Percentiles rank a stretch among this genome's conserved stretches.
phyloP scores from a whole-genome alignment of 2,797 vertebrate genomes.

The Monodelphis domestica region DNA sequence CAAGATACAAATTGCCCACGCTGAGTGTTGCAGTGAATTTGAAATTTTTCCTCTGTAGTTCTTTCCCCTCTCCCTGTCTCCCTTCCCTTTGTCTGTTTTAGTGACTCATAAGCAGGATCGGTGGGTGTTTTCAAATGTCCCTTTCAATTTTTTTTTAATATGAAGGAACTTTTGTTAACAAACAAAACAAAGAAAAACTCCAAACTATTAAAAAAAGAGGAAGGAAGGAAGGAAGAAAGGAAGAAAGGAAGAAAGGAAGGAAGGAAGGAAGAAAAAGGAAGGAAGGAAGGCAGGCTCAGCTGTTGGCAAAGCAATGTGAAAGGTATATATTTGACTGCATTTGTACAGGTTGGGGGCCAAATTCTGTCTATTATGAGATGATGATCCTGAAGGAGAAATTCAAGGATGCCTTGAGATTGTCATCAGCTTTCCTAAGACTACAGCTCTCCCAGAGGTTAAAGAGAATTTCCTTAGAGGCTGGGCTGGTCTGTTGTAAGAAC shows the following conservation, averaged over 20 bases:
- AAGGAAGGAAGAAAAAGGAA: too few relatives aligned
- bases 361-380: background rate
- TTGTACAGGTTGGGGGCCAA: background rate
- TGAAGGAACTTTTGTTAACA: background rate
- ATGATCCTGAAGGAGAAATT: background rate
- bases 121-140: background rate
- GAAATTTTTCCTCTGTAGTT: constrained; percentile 57
- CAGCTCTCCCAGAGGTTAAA: too few relatives aligned
- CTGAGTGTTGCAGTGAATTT: constrained; percentile 10
- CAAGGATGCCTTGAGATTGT: background rate
- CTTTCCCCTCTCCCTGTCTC: constrained; percentile 43
- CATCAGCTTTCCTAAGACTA: background rate
- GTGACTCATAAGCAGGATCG: constrained; percentile 68
- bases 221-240: too few relatives aligned
- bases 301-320: constrained; percentile 76
- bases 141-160: constrained; percentile 60
- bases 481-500: constrained; percentile 36
- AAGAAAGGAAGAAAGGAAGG: too few relatives aligned
- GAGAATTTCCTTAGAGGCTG: fast-evolving
- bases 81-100: constrained; percentile 72
- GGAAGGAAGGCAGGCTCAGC: constrained; percentile 25
- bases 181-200: background rate
- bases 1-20: constrained; percentile 60
- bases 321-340: constrained; percentile 79
- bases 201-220: background rate